phyloP scores from a whole-genome alignment of 2,797 vertebrate genomes.

The Hapalemur alaotrensis region DNA sequence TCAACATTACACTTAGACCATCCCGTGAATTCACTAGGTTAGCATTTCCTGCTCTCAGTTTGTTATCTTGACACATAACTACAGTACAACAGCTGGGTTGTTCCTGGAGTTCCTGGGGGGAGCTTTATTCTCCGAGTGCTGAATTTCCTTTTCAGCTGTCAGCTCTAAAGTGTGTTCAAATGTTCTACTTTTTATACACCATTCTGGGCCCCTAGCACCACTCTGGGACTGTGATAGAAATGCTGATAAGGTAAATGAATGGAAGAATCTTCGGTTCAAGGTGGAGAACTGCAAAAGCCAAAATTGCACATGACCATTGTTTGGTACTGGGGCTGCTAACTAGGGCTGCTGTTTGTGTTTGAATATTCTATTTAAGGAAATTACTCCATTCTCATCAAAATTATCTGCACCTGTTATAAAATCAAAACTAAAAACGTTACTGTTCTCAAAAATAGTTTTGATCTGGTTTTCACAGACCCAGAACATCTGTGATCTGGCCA shows the following conservation, averaged over 20 bases:
- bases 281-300: slow-evolving; percentile 17
- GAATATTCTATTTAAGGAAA: slow-evolving; percentile 11
- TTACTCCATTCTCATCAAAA: slow-evolving; percentile 37
- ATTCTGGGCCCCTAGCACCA: slow-evolving; percentile 26
- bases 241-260: slow-evolving; percentile 67
- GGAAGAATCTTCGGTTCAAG: slow-evolving; percentile 54
- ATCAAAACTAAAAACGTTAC: slow-evolving; percentile 43
- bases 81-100: slow-evolving; percentile 81
- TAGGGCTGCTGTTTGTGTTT: background rate
- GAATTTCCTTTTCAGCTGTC: slow-evolving; percentile 86
- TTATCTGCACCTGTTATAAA: slow-evolving; percentile 67
- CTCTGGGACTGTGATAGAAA: slow-evolving; percentile 56
- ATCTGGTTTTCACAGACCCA: slow-evolving; percentile 37
- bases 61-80: slow-evolving; percentile 81
- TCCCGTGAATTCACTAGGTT: slow-evolving; percentile 78
- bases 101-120: slow-evolving; percentile 81
- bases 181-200: slow-evolving; percentile 70
- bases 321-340: background rate
- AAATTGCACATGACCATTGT: slow-evolving; percentile 34
- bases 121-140: slow-evolving; percentile 81
- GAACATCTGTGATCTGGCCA: slow-evolving; percentile 12
- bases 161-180: slow-evolving; percentile 74
- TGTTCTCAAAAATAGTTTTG: slow-evolving; percentile 36
- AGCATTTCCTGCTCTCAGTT: slow-evolving; percentile 84
- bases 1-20: slow-evolving; percentile 68